phyloP scores from a whole-genome alignment of 2,113 vertebrate genomes.

The Microtus montanus region DNA sequence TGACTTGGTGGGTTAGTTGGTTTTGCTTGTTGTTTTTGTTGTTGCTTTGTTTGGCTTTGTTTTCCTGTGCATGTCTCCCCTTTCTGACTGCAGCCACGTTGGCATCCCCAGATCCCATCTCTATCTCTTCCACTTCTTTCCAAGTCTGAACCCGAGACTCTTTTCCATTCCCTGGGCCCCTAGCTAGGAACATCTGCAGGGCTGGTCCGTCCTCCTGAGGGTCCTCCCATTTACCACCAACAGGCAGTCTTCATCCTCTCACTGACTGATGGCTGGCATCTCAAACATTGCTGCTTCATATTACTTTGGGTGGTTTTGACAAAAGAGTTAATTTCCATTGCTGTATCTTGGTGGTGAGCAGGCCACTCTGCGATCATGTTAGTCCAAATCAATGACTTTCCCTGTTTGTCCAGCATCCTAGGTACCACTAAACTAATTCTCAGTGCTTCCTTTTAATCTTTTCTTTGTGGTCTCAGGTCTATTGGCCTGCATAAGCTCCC shows the following conservation, averaged over 20 bases:
- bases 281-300: neutral
- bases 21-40: neutral
- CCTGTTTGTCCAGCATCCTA: neutral
- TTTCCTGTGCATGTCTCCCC: neutral
- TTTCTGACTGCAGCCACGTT: neutral
- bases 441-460: neutral
- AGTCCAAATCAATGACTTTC: too few species aligned
- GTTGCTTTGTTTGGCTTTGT: neutral
- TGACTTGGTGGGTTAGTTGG: neutral
- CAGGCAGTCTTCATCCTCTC: neutral
- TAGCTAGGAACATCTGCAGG: rapidly evolving
- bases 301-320: neutral
- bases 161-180: too few species aligned
- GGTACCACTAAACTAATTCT: too few species aligned
- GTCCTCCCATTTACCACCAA: neutral
- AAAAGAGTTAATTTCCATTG: neutral
- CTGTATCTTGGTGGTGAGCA: neutral
- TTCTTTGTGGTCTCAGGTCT: neutral
- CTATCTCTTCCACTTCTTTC: neutral
- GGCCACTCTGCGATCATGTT: too few species aligned
- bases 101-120: neutral
- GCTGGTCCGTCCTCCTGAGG: rapidly evolving
- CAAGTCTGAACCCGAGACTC: neutral
- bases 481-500: too few species aligned
- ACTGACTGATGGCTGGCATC: rapidly evolving